Conservation (phyloP, 2,113 vertebrate genomes). For the Oophaga pumilio region DNA sequence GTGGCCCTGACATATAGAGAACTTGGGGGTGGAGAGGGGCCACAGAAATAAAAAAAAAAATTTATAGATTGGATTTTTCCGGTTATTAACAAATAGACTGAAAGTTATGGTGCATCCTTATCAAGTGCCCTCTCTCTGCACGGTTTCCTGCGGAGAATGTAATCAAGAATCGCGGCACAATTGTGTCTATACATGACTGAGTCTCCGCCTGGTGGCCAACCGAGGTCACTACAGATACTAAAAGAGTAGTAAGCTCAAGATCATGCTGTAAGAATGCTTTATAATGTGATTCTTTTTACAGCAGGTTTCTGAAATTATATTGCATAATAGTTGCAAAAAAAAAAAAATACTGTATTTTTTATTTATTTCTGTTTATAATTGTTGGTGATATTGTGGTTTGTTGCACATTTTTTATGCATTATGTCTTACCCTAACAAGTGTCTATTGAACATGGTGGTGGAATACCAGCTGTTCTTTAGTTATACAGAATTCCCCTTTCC, state of each 20-base stretch:
- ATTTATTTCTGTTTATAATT: conserved; percentile 36
- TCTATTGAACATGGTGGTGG: not conserved
- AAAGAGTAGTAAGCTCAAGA: conserved; percentile 19
- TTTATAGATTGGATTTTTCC: conserved; percentile 29
- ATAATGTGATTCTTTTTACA: conserved; percentile 27
- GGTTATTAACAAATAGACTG: conserved; percentile 12
- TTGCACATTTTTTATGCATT: conserved; percentile 28
- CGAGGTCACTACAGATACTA: conserved; percentile 13
- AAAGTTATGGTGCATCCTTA: conserved; percentile 27
- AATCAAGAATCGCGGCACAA: conserved; percentile 1
- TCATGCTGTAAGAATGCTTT: conserved; percentile 33
- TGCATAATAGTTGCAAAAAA: conserved; percentile 33
- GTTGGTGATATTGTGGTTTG: conserved; percentile 29
- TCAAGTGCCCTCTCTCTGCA: conserved; percentile 22
- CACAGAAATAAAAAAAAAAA: not conserved
- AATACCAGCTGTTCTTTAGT: conserved; percentile 4
- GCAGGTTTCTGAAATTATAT: conserved; percentile 27
- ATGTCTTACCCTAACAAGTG: conserved; percentile 12
- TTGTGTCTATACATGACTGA: conserved; percentile 21
- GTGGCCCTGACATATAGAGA: conserved; percentile 20
- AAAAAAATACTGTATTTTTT: conserved; percentile 24
- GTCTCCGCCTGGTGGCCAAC: conserved; percentile 3
- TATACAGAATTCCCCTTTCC: not conserved
- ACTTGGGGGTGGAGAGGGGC: not conserved
- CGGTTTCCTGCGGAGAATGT: conserved; percentile 23